Percentiles rank a stretch among this genome's conserved stretches.
Evolutionary conservation across 2,888 invertebrate species (phyloP).

Genomic region (Bugula neritina): DNA sequence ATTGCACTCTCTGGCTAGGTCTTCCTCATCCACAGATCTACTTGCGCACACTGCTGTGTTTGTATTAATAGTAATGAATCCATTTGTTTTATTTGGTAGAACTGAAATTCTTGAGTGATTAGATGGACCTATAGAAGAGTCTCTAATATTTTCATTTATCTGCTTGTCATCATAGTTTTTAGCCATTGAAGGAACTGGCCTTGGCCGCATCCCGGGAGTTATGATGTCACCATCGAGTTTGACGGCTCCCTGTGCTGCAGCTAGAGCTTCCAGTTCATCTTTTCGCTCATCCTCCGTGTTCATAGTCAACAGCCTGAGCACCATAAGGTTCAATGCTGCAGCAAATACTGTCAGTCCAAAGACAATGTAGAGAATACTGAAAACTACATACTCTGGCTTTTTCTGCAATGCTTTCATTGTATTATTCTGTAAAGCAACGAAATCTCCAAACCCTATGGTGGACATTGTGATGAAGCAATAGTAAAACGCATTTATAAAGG

Average conservation of each 20-base stretch:
- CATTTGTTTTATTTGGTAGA: too few species aligned
- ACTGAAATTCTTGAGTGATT: too few species aligned
- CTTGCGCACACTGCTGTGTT: too few species aligned
- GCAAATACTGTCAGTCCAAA: constrained; percentile 97
- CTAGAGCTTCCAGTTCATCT: constrained; percentile 85
- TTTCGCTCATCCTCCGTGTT: constrained; percentile 96
- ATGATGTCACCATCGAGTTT: constrained; percentile 78
- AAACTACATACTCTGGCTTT: constrained; percentile 91
- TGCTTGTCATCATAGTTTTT: background rate
- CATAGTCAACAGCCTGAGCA: constrained; percentile 88
- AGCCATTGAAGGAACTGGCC: background rate
- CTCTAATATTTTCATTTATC: background rate
- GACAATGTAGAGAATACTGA: constrained; percentile 92
- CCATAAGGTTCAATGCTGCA: constrained; percentile 92
- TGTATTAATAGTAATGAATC: too few species aligned
- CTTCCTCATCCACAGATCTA: too few species aligned
- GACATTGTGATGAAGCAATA: constrained; percentile 99
- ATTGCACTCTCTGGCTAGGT: too few species aligned
- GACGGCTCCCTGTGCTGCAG: constrained; percentile 91
- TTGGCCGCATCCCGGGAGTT: background rate
- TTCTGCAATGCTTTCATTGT: constrained; percentile 72
- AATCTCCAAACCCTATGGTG: constrained; percentile 96
- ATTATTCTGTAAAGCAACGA: constrained; percentile 94
- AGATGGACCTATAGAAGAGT: background rate
- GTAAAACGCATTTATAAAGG: constrained; percentile 79